These are phyloP conservation scores for Catharus fuscescens DNA, from an alignment of 2,113 vertebrate species.

Conservation along the genomic window DNA sequence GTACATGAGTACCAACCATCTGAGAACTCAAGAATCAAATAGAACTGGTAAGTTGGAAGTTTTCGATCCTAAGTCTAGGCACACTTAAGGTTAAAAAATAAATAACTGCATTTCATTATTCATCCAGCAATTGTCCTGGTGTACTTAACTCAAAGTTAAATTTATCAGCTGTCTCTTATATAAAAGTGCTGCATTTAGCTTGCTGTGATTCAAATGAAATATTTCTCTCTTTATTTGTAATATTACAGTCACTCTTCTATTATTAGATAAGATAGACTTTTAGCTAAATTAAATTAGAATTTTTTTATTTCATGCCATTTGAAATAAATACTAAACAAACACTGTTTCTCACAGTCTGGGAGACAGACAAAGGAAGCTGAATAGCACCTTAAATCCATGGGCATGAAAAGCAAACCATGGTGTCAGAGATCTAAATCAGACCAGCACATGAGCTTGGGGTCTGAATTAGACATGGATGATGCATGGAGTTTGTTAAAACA, in stretches of 20 bases:
- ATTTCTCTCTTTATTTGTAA: not conserved
- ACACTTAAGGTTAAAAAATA: not conserved
- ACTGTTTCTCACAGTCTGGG: not conserved
- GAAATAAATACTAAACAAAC: not conserved
- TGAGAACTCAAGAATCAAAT: not conserved
- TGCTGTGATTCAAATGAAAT: not conserved
- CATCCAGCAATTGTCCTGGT: not conserved
- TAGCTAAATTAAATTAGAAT: not conserved
- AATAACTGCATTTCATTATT: not conserved
- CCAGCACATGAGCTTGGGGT: accelerated
- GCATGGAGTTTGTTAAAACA: not conserved
- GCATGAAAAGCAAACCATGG: not conserved
- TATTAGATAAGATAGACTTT: not conserved
- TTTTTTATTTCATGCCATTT: not conserved
- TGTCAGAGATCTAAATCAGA: not conserved
- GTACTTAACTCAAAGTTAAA: not conserved
- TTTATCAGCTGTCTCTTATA: not conserved
- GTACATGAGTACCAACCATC: not conserved
- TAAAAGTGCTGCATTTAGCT: not conserved
- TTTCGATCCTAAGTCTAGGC: not conserved
- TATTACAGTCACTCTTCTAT: not conserved
- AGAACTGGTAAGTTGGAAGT: not conserved
- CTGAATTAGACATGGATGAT: not conserved
- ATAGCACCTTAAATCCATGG: not conserved
- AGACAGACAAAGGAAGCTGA: not conserved